Conservation (phyloP, 1,140 invertebrate species). For the Lamellibrachia luymesi region DNA sequence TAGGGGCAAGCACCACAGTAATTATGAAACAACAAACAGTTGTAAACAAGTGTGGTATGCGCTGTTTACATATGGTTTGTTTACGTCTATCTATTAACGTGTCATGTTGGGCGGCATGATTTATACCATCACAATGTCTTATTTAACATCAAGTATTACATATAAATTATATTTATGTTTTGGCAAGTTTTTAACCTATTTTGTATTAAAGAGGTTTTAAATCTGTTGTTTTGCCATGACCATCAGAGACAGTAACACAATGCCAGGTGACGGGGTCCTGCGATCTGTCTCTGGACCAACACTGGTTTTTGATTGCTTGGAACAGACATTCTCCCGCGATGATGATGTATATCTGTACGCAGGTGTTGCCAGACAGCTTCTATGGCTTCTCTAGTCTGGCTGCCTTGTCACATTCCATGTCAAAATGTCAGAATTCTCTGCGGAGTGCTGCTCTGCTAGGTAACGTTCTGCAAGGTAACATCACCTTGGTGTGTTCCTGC, state of each 20-base stretch:
- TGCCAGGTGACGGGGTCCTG: not conserved
- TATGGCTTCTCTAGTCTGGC: not conserved
- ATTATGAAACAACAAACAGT: not conserved
- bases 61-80: not conserved
- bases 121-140: not conserved
- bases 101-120: not conserved
- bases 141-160: not conserved
- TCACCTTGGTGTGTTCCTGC: not conserved
- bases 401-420: not conserved
- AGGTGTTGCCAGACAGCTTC: not conserved
- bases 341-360: not conserved
- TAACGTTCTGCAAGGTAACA: not conserved
- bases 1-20: not conserved
- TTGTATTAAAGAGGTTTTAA: not conserved
- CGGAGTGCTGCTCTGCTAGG: not conserved
- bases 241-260: not conserved
- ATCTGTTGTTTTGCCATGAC: too few species aligned
- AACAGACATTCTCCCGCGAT: not conserved
- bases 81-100: not conserved
- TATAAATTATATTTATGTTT: not conserved
- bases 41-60: not conserved
- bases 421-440: not conserved
- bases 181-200: not conserved
- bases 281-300: not conserved
- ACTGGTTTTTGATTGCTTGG: not conserved